Conservation (phyloP, 2,888 invertebrate genomes). For the Brenthis ino region DNA sequence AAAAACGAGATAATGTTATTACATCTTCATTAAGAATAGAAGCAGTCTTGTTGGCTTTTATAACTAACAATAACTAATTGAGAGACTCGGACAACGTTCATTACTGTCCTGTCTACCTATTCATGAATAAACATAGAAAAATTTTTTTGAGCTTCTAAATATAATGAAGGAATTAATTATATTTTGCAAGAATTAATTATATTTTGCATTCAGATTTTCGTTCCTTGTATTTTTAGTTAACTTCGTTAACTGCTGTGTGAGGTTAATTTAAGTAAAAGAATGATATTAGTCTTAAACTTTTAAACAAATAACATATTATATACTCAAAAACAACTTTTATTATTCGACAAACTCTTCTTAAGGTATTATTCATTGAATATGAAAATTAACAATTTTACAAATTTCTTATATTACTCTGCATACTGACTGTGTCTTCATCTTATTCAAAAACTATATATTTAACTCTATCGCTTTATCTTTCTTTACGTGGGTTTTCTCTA, state of each 20-base stretch:
- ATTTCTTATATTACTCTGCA: no score
- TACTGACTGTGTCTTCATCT: no score
- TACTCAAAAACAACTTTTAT: no score
- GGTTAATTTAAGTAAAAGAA: no score
- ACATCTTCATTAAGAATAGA: constrained; percentile 32
- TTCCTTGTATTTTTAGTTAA: neutral
- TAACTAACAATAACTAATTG: constrained; percentile 37
- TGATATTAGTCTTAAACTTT: no score
- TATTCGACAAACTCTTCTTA: no score
- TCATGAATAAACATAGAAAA: constrained; percentile 25
- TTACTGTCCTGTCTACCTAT: constrained; percentile 23
- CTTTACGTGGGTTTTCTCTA: no score
- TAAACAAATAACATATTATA: no score
- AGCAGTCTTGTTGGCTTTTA: constrained; percentile 32
- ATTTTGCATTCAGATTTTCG: neutral
- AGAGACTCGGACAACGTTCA: constrained; percentile 29
- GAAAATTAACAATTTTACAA: no score
- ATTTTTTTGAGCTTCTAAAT: constrained; percentile 11
- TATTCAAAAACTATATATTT: no score
- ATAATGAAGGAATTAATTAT: constrained; percentile 10
- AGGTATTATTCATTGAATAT: no score
- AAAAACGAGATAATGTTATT: constrained; percentile 27
- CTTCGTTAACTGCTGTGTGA: neutral
- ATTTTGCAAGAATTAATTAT: constrained; percentile 3
- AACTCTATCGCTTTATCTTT: no score